phyloP scores from a whole-genome alignment of 2,113 vertebrate genomes.

The Plectropomus leopardus region DNA sequence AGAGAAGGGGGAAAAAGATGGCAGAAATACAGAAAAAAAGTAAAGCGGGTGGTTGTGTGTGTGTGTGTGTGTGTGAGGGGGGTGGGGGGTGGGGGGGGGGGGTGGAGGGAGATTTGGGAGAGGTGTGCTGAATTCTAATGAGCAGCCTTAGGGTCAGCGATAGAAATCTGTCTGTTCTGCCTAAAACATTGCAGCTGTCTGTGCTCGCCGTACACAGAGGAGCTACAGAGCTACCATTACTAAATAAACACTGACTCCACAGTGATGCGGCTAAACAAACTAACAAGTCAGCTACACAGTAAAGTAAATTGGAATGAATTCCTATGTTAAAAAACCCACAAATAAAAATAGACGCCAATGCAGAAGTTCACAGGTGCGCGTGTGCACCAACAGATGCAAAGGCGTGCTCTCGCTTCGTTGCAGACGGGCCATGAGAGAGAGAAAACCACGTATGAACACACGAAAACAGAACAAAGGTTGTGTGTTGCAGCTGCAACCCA shows the following conservation, averaged over 20 bases:
- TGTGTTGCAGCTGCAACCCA: conserved; percentile 56
- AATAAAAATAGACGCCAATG: conserved; percentile 1
- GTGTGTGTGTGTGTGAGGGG: too few relatives aligned
- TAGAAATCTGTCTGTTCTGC: conserved; percentile 80
- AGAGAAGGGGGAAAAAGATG: neutral
- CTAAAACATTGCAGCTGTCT: conserved; percentile 77
- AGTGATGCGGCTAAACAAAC: conserved; percentile 47
- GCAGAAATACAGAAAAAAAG: conserved; percentile 2
- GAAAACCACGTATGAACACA: conserved; percentile 5
- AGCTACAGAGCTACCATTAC: conserved; percentile 59
- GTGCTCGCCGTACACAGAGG: conserved; percentile 62
- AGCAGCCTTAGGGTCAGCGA: conserved; percentile 72
- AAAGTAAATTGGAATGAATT: conserved; percentile 27
- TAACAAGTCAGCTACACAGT: conserved; percentile 38
- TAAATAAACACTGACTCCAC: conserved; percentile 68
- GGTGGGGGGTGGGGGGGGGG: neutral
- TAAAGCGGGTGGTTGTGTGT: too few relatives aligned
- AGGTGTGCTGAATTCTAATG: conserved; percentile 76
- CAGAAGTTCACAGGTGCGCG: neutral
- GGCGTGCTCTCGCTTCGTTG: neutral
- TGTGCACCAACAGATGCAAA: neutral
- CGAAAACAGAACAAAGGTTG: conserved; percentile 48
- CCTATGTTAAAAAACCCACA: neutral
- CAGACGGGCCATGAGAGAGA: neutral
- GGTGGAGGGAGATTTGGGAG: conserved; percentile 47